These are phyloP conservation scores for Platycnemis pennipes DNA, from an alignment of 2,888 invertebrate species.

Conservation along the genomic window DNA sequence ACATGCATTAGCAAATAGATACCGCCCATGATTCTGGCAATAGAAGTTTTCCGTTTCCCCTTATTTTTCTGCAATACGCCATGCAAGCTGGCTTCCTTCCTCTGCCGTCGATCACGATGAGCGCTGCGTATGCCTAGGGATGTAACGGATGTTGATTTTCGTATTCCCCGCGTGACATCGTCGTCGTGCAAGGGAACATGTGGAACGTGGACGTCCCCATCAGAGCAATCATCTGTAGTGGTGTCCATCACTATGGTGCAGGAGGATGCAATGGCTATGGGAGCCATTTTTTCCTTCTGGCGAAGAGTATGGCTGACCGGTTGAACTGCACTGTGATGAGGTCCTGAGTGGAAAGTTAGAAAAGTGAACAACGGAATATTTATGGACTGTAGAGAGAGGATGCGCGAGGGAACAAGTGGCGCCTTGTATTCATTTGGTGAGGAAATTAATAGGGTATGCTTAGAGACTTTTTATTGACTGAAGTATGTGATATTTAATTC, in stretches of 20 bases:
- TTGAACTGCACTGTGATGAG: background rate
- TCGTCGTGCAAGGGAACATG: constrained; percentile 30
- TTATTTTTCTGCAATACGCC: background rate
- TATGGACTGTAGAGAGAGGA: background rate
- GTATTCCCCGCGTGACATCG: background rate
- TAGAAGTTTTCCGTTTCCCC: too few relatives aligned
- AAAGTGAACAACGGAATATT: too few relatives aligned
- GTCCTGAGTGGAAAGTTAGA: background rate
- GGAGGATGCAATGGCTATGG: background rate
- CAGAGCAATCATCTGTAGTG: constrained; percentile 43
- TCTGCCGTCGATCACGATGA: too few relatives aligned
- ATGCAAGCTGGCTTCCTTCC: background rate
- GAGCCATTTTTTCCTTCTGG: background rate
- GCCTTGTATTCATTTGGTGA: too few relatives aligned
- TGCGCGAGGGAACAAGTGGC: background rate
- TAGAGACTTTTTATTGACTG: too few relatives aligned
- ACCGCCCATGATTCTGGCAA: too few relatives aligned
- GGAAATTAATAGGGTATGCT: too few relatives aligned
- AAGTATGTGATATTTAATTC: too few relatives aligned
- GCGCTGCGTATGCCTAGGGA: too few relatives aligned
- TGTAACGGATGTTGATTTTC: background rate
- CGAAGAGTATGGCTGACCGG: background rate
- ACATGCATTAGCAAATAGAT: too few relatives aligned
- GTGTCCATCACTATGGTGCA: background rate
- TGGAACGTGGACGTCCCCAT: constrained; percentile 37